Conservation (phyloP, 2,113 vertebrate genomes). For the Elgaria multicarinata region DNA sequence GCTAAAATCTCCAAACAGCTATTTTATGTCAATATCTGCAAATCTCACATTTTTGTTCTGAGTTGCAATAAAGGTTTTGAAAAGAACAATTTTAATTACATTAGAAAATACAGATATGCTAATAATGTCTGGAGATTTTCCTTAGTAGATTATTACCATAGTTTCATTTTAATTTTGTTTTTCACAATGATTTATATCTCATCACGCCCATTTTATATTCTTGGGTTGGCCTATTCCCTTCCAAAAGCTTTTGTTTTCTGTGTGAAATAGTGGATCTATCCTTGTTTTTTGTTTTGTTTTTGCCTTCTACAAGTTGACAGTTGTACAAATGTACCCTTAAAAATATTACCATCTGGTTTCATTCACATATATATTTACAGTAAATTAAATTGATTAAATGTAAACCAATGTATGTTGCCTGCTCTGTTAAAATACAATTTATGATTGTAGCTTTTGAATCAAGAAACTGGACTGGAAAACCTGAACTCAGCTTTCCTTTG, state of each 20-base stretch:
- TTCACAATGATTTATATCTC: background rate
- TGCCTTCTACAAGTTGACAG: background rate
- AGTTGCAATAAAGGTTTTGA: background rate
- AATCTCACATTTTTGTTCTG: background rate
- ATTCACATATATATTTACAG: background rate
- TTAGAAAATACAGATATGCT: background rate
- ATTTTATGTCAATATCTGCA: background rate
- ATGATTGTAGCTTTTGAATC: constrained; percentile 3
- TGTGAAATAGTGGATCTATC: background rate
- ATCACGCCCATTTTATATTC: background rate
- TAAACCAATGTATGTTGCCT: background rate
- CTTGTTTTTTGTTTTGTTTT: background rate
- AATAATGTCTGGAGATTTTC: background rate
- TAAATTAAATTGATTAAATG: background rate
- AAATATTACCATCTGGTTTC: too few species aligned
- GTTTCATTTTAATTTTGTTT: background rate
- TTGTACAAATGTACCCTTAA: background rate
- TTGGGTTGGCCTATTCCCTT: background rate
- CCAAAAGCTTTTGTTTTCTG: background rate
- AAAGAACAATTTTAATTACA: background rate
- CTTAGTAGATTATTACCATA: background rate
- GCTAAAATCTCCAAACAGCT: background rate
- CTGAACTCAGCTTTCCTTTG: background rate
- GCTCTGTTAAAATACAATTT: background rate
- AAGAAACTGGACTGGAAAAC: constrained; percentile 16